Evolutionary conservation across 2,113 vertebrate genomes (phyloP).

Genomic region (Euleptes europaea): DNA sequence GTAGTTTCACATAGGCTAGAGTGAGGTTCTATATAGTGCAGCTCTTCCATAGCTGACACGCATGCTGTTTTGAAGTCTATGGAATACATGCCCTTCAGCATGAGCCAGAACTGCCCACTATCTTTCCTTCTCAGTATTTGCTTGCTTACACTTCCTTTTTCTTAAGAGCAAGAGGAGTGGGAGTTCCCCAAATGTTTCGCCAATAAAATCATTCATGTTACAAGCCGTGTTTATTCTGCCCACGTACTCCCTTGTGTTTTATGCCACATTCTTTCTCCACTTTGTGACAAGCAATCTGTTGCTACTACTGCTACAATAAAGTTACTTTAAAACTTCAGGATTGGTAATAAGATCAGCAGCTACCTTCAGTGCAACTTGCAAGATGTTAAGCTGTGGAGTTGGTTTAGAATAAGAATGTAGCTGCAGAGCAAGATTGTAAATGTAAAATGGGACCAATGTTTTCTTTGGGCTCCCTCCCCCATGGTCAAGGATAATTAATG

Average conservation of each 20-base stretch:
- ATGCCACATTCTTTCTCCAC: background rate
- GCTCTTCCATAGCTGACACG: background rate
- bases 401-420: background rate
- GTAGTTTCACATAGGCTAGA: background rate
- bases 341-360: background rate
- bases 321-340: slow-evolving; percentile 26
- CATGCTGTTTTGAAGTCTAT: no score
- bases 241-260: slow-evolving; percentile 18
- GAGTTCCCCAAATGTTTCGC: slow-evolving; percentile 25
- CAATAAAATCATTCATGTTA: slow-evolving; percentile 36
- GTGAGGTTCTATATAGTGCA: background rate
- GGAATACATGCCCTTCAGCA: background rate
- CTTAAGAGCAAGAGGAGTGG: slow-evolving; percentile 1
- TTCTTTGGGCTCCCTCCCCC: no score
- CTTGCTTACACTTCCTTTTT: background rate
- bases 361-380: background rate
- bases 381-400: slow-evolving; percentile 4
- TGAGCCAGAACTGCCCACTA: background rate
- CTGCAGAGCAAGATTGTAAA: background rate
- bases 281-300: slow-evolving; percentile 9
- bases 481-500: background rate
- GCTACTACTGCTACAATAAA: slow-evolving; percentile 28
- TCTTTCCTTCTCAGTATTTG: slow-evolving; percentile 20
- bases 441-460: background rate
- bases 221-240: slow-evolving; percentile 24